Conservation (phyloP, 2,113 vertebrate genomes). For the Siniperca chuatsi region DNA sequence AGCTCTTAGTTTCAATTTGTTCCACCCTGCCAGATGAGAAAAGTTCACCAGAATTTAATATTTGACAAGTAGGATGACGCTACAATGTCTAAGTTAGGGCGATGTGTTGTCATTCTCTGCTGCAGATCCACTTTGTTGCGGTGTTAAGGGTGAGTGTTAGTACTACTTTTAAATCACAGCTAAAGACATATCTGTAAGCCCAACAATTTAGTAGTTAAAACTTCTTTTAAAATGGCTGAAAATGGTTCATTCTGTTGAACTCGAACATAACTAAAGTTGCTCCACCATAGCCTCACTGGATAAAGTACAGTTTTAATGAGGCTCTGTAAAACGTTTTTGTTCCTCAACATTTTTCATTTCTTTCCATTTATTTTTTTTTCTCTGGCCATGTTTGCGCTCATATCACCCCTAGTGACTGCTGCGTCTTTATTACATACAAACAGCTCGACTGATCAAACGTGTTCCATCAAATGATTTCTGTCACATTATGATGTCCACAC, state of each 20-base stretch:
- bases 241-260: not conserved
- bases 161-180: not conserved
- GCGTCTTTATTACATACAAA: conserved; percentile 48
- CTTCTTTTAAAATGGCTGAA: not conserved
- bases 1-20: conserved; percentile 2
- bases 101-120: not conserved
- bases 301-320: conserved; percentile 53
- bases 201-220: not conserved
- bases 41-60: not conserved
- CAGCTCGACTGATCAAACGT: conserved; percentile 30
- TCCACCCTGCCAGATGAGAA: not conserved
- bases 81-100: not conserved
- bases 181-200: not conserved
- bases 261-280: conserved; percentile 18
- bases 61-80: not conserved
- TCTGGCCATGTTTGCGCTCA: not conserved
- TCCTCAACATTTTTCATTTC: conserved; percentile 19
- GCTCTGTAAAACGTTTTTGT: conserved; percentile 10
- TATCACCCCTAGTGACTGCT: conserved; percentile 21
- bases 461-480: conserved; percentile 31
- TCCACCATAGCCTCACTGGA: conserved; percentile 19
- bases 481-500: conserved; percentile 29
- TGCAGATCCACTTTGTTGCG: not conserved
- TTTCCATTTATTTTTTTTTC: conserved; percentile 7
- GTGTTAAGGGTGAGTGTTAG: not conserved